A percentile compares a stretch with the other conserved stretches of the same genome.
Conservation (phyloP, 2,113 vertebrate species). For the Cyprinodon variegatus region DNA sequence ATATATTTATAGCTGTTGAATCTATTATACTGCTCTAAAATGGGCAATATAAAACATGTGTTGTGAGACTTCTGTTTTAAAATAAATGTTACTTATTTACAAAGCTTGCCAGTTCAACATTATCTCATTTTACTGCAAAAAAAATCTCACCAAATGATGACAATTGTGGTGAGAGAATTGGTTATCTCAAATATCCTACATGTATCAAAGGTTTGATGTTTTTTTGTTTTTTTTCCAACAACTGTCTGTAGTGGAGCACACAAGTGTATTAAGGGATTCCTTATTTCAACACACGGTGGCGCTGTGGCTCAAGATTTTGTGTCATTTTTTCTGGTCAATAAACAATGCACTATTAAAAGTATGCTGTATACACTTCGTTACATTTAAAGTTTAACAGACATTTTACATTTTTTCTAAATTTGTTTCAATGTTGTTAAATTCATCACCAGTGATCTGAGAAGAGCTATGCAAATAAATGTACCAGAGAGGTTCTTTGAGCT, state of each 20-base stretch:
- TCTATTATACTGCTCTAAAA: too few relatives aligned
- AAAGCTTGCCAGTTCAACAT: not conserved
- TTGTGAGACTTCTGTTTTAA: too few relatives aligned
- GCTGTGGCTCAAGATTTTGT: slow-evolving; percentile 56
- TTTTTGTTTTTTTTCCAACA: not conserved
- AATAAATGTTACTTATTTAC: too few relatives aligned
- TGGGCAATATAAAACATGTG: too few relatives aligned
- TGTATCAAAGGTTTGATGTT: not conserved
- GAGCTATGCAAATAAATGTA: not conserved
- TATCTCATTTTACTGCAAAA: not conserved
- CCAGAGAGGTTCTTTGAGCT: slow-evolving; percentile 7
- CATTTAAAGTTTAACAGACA: slow-evolving; percentile 26
- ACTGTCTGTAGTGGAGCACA: not conserved
- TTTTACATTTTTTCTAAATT: not conserved
- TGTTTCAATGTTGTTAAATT: not conserved
- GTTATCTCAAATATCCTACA: not conserved
- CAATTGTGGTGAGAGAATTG: not conserved
- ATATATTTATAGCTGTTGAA: too few relatives aligned
- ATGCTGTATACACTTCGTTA: not conserved
- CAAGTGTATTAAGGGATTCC: not conserved
- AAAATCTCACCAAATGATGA: not conserved
- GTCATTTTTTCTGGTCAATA: not conserved
- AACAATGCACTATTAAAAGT: not conserved
- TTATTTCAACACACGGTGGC: slow-evolving; percentile 53
- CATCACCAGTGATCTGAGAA: not conserved